Base-by-base conservation (phyloP, 2,888 invertebrate species). In the Electrophaes corylata region DNA sequence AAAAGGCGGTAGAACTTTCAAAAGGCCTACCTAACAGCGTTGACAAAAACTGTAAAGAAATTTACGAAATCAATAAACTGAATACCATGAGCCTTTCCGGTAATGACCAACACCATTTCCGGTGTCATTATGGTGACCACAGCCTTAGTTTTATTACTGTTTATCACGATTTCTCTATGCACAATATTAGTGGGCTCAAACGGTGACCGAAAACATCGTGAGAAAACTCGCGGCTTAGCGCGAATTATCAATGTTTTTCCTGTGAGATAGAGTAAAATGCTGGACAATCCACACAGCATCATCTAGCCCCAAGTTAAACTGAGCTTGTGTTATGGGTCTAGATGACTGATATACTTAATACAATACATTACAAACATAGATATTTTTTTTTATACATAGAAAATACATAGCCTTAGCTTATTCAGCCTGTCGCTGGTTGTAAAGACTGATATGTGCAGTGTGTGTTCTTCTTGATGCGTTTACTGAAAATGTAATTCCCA, bases 61-160 rank as follows among this genome's bases (percentile, higher is more conserved):
- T 72, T 75, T 65, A 67, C 66, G 66, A 71, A 78, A 77, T 78
- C 79, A 75, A 76, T 79, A 71, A 76, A 73, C 61, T 65, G 68
- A 62, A 69, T 75, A 83, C 78, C 79, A 67, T 67, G 33, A 31
- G 35, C 35, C 51, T 55, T 60, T 66, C 66, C 66, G 62, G 64
- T 64, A 59, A 45, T 53, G 58, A 68, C 67, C 68, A 60, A 72
- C 72, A 73, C 75, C 81, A 76, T 66, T 71, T 71, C 57, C 60
- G 53, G 64, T 52, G 61, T 72, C 71, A 78, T 81, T 81, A 78
- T 61, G 64, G 31, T 12, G 37, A 79, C 81, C 81, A 79, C 64
- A 51, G 48, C 39, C 41, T 19, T 40, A 49, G 20, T 43, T 52
- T 57, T 54, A 54, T 59, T 59, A 54, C 52, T 40, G 20, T 5